A percentile compares a stretch with the other conserved stretches of the same genome.
phyloP scores from a whole-genome alignment of 2,888 invertebrate species.

The Calliphora vomitoria region DNA sequence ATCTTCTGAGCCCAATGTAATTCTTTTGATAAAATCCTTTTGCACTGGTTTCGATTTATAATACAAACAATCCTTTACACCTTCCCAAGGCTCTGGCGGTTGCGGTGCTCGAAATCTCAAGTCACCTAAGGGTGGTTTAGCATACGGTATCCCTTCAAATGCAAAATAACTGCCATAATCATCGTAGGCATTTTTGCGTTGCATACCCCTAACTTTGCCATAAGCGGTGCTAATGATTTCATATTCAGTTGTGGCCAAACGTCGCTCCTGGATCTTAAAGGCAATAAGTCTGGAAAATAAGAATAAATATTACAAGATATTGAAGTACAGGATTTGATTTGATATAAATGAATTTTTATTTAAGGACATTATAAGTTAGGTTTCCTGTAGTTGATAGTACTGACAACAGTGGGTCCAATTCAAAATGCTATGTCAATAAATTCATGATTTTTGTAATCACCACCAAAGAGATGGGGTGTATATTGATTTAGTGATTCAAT shows the following conservation, averaged over 20 bases:
- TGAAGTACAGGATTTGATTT: too few relatives aligned
- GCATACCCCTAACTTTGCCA: conserved; percentile 80
- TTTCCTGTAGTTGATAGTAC: too few relatives aligned
- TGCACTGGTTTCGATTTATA: conserved; percentile 81
- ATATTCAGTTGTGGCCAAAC: conserved; percentile 78
- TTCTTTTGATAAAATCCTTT: conserved; percentile 79
- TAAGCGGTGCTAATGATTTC: conserved; percentile 77
- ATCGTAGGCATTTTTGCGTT: conserved; percentile 74
- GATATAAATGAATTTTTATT: too few relatives aligned
- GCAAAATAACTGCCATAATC: conserved; percentile 79
- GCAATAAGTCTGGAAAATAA: conserved; percentile 75
- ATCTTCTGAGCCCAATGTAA: conserved; percentile 85
- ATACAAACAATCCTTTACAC: conserved; percentile 83
- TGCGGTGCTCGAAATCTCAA: conserved; percentile 84
- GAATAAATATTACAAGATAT: background rate
- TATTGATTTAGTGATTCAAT: too few relatives aligned
- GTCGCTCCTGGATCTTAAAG: conserved; percentile 79
- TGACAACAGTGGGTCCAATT: too few relatives aligned
- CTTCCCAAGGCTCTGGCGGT: conserved; percentile 84
- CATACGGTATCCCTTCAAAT: conserved; percentile 83
- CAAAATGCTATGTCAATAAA: too few relatives aligned
- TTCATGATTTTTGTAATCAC: too few relatives aligned
- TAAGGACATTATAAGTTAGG: too few relatives aligned
- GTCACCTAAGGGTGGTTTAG: conserved; percentile 82
- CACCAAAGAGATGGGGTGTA: too few relatives aligned